Percentiles rank a stretch among this genome's conserved stretches.
Evolutionary conservation across 92 coral and sea anemone species (phyloP).

Genomic region (Heteractis magnifica): DNA sequence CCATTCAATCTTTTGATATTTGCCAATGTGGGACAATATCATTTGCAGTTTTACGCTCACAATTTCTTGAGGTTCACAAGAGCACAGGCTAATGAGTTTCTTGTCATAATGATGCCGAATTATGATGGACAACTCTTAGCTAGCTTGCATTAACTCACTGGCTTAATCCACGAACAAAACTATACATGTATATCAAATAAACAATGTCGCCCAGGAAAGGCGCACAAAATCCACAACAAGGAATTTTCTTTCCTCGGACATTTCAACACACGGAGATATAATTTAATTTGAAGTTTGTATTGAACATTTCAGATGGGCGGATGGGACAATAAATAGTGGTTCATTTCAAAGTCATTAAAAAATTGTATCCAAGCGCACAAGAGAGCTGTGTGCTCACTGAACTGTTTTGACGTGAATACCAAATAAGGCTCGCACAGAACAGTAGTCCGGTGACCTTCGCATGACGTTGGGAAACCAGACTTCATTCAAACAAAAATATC

Average conservation of each 20-base stretch:
- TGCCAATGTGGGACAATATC: conserved; percentile 22
- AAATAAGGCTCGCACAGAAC: neutral
- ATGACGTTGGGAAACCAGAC: neutral
- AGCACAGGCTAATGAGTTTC: conserved; percentile 22
- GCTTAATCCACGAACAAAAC: neutral
- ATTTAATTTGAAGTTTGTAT: neutral
- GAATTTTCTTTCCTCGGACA: neutral
- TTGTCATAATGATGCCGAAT: conserved; percentile 14
- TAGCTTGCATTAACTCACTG: neutral
- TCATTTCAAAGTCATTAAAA: neutral
- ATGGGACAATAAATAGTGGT: neutral
- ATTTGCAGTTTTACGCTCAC: conserved; percentile 17
- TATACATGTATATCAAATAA: neutral
- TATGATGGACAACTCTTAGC: conserved; percentile 22
- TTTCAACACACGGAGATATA: neutral
- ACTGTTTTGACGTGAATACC: conserved; percentile 3
- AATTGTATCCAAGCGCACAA: neutral
- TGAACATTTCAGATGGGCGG: neutral
- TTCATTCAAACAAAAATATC: neutral
- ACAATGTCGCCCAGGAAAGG: neutral
- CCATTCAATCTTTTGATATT: conserved; percentile 33
- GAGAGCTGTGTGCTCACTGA: neutral
- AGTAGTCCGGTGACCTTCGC: neutral
- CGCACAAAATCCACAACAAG: neutral
- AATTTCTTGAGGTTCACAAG: conserved; percentile 36